These are phyloP conservation scores for Neuroscelio doddi DNA, from an alignment of 2,888 invertebrate species.

Conservation along the genomic window DNA sequence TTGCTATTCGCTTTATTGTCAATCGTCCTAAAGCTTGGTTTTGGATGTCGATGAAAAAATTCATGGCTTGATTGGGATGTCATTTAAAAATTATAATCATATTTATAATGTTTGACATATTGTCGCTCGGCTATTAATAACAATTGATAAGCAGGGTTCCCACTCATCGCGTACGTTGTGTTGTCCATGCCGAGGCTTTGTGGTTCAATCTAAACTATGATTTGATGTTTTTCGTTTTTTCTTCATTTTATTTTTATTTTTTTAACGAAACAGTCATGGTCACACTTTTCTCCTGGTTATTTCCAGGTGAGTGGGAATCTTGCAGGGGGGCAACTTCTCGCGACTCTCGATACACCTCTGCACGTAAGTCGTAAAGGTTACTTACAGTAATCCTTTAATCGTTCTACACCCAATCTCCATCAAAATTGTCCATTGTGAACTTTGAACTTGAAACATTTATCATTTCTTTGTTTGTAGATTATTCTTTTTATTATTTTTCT, in stretches of 20 bases:
- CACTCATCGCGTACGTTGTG: constrained; percentile 60
- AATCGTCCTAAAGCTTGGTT: background rate
- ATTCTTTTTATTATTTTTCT: background rate
- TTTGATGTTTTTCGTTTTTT: constrained; percentile 28
- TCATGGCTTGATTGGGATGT: constrained; percentile 27
- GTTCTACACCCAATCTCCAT: constrained; percentile 16
- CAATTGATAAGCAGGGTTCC: constrained; percentile 62
- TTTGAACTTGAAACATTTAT: background rate
- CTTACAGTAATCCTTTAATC: constrained; percentile 43
- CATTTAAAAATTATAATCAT: constrained; percentile 7
- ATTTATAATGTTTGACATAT: constrained; percentile 9
- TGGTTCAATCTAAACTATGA: constrained; percentile 8
- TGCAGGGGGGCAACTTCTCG: constrained; percentile 67
- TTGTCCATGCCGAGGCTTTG: constrained; percentile 23
- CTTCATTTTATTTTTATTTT: constrained; percentile 46
- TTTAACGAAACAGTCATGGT: constrained; percentile 55
- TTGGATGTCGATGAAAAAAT: background rate
- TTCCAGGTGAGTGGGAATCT: constrained; percentile 71
- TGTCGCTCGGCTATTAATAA: constrained; percentile 8
- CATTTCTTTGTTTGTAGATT: background rate
- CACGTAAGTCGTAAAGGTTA: constrained; percentile 67
- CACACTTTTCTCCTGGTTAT: constrained; percentile 67
- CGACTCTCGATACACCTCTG: constrained; percentile 65
- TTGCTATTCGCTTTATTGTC: constrained; percentile 5
- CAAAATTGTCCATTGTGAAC: background rate